Percentiles rank a stretch among this genome's conserved stretches.
phyloP scores from a whole-genome alignment of 2,888 invertebrate species.

The Meloe dianella region DNA sequence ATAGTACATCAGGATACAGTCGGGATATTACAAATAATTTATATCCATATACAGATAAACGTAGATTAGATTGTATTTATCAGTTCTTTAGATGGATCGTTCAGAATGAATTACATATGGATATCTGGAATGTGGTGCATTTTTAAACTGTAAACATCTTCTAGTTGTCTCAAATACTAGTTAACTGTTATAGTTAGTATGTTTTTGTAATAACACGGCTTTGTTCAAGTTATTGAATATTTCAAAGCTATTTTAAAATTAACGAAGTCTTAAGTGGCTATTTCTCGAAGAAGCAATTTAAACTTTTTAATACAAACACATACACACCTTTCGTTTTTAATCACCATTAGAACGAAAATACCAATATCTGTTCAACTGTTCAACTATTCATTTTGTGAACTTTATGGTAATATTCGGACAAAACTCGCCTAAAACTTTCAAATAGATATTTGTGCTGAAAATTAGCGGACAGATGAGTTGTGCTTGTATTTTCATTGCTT shows the following conservation, averaged over 20 bases:
- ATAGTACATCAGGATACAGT: constrained; percentile 45
- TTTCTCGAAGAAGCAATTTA: neutral
- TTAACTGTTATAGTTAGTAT: neutral
- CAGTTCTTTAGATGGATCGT: neutral
- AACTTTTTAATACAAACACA: neutral
- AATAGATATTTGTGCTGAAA: neutral
- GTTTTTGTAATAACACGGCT: neutral
- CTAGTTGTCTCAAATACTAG: neutral
- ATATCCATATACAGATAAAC: constrained; percentile 42
- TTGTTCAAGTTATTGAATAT: constrained; percentile 10
- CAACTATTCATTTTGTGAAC: neutral
- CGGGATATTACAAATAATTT: constrained; percentile 45
- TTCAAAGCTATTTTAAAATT: constrained; percentile 11
- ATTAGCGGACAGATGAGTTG: neutral
- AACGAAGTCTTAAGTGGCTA: constrained; percentile 8
- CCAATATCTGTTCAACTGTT: neutral
- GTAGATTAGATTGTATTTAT: constrained; percentile 39
- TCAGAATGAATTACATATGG: constrained; percentile 23
- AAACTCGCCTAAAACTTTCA: neutral
- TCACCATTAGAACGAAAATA: constrained; percentile 12
- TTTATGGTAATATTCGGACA: neutral
- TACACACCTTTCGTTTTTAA: constrained; percentile 4
- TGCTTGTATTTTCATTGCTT: neutral
- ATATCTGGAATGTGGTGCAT: neutral
- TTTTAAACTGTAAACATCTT: neutral